A percentile compares a stretch with the other conserved stretches of the same genome.
These are phyloP conservation scores for Tromatobia lineatoria DNA, from an alignment of 2,888 invertebrate species.

Conservation along the genomic window DNA sequence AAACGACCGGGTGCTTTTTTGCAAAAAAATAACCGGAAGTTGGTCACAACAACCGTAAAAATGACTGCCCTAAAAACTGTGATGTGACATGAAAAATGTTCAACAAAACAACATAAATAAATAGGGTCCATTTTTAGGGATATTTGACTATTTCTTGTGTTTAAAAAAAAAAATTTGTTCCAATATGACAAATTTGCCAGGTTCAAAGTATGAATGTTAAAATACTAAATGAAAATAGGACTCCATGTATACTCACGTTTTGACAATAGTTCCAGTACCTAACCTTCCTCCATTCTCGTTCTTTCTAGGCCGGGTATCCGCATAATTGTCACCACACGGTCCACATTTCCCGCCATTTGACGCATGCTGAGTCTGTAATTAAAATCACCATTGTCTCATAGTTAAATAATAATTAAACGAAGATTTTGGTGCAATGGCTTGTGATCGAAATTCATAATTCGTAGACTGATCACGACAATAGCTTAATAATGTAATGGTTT, in stretches of 20 bases:
- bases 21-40: no score
- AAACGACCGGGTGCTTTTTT: no score
- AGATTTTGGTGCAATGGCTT: neutral
- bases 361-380: slow-evolving; percentile 84
- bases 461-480: neutral
- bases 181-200: no score
- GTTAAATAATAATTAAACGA: neutral
- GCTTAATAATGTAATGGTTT: no score
- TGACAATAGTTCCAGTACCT: slow-evolving; percentile 86
- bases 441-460: neutral
- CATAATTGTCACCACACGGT: slow-evolving; percentile 86
- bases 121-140: no score
- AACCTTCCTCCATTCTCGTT: slow-evolving; percentile 87
- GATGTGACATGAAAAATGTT: no score
- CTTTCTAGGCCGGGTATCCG: slow-evolving; percentile 84
- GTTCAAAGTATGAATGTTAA: no score
- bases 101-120: no score
- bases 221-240: neutral
- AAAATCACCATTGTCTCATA: slow-evolving; percentile 4
- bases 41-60: no score
- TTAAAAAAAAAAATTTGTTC: no score
- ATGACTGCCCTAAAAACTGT: no score
- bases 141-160: no score
- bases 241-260: slow-evolving; percentile 77
- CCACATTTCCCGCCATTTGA: slow-evolving; percentile 86